Percentiles rank a stretch among this genome's conserved stretches.
These are phyloP conservation scores for Danio jaintianensis DNA, from an alignment of 2,797 vertebrate species.

Conservation along the genomic window DNA sequence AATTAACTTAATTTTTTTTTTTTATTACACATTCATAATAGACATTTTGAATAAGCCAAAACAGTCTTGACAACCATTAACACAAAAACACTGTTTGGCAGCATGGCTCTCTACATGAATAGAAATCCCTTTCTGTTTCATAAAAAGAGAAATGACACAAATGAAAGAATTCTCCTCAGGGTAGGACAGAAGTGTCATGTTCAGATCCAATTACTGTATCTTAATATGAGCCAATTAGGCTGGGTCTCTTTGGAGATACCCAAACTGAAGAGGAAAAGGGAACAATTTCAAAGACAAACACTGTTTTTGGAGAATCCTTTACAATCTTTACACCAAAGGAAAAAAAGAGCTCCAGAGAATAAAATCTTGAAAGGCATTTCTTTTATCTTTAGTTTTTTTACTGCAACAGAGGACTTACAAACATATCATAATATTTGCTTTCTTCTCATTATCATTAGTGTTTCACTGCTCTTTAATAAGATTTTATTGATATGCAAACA, in stretches of 20 bases:
- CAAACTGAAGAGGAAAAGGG: background rate
- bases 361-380: background rate
- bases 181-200: slow-evolving; percentile 11
- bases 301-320: slow-evolving; percentile 3
- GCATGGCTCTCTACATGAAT: background rate
- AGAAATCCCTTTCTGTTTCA: slow-evolving; percentile 11
- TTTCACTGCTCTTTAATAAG: no score
- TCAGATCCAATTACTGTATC: slow-evolving; percentile 50
- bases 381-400: background rate
- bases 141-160: slow-evolving; percentile 3
- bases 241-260: slow-evolving; percentile 28
- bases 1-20: background rate
- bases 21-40: slow-evolving; percentile 3
- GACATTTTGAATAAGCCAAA: slow-evolving; percentile 20
- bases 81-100: background rate
- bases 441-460: no score
- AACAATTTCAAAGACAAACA: slow-evolving; percentile 21
- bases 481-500: no score
- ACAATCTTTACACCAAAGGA: background rate
- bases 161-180: slow-evolving; percentile 2
- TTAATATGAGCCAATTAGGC: slow-evolving; percentile 45
- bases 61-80: slow-evolving; percentile 16
- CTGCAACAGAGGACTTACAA: background rate
- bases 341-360: background rate
- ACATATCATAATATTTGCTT: no score